These are phyloP conservation scores for Rhodinocichla rosea DNA, from an alignment of 2,113 vertebrate genomes.

Conservation along the genomic window DNA sequence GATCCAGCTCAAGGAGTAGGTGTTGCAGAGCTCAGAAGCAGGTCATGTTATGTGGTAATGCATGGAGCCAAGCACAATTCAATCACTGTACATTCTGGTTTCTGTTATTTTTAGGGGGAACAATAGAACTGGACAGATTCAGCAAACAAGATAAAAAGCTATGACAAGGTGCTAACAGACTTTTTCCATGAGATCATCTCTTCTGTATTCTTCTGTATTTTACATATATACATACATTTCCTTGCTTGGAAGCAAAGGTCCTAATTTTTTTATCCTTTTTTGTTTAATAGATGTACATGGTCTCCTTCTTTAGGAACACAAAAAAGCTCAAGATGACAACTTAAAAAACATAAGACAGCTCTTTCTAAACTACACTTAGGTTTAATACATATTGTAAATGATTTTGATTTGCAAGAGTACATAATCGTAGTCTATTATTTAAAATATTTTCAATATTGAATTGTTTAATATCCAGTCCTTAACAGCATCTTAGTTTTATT, in stretches of 20 bases:
- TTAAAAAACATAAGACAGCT: neutral
- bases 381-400: neutral
- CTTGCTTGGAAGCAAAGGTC: neutral
- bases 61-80: neutral
- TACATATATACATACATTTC: neutral
- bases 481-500: neutral
- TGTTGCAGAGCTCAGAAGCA: neutral
- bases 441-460: neutral
- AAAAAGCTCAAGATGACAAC: neutral
- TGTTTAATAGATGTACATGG: neutral
- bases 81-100: neutral
- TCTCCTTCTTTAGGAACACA: neutral
- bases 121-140: neutral
- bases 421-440: neutral
- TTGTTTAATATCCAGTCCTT: neutral
- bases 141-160: neutral
- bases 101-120: neutral
- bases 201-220: neutral
- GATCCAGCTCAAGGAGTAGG: neutral
- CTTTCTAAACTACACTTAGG: neutral
- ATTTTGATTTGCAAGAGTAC: neutral
- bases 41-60: neutral
- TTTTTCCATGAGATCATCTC: neutral
- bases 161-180: neutral
- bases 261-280: neutral